Conservation (phyloP, 2,888 invertebrate species). For the Diaprepes abbreviatus region DNA sequence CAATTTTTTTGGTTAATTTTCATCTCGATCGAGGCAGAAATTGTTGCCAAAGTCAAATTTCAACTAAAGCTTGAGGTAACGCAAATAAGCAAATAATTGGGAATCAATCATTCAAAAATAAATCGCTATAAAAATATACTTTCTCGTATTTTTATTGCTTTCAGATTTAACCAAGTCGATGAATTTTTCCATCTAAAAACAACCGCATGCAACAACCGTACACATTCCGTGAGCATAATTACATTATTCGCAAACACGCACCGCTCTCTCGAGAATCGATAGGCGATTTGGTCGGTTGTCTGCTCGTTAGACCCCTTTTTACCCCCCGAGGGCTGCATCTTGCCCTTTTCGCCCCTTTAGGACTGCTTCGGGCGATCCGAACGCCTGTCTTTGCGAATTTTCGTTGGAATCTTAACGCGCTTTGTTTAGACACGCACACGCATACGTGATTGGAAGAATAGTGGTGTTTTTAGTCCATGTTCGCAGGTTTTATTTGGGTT, state of each 20-base stretch:
- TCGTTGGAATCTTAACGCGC: constrained; percentile 31
- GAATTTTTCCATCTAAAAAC: constrained; percentile 2
- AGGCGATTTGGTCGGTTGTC: constrained; percentile 37
- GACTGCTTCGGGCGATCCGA: constrained; percentile 21
- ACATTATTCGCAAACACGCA: constrained; percentile 43
- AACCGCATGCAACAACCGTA: constrained; percentile 26
- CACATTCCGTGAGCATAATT: constrained; percentile 39
- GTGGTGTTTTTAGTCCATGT: constrained; percentile 14
- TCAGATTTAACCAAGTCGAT: background rate
- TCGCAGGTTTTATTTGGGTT: background rate
- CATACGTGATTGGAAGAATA: constrained; percentile 25
- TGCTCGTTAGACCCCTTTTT: constrained; percentile 23
- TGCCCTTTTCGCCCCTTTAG: constrained; percentile 24
- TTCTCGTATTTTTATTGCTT: background rate
- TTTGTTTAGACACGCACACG: constrained; percentile 36
- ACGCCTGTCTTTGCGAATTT: constrained; percentile 30
- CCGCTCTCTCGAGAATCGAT: constrained; percentile 32
- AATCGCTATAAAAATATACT: background rate
- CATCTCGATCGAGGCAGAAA: too few relatives aligned
- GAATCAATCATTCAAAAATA: too few relatives aligned
- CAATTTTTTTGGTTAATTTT: too few relatives aligned
- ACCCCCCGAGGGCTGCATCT: constrained; percentile 9
- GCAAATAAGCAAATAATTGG: too few relatives aligned
- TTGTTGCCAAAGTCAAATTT: too few relatives aligned
- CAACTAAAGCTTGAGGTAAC: too few relatives aligned